A percentile compares a stretch with the other conserved stretches of the same genome.
phyloP scores from a whole-genome alignment of 2,113 vertebrate genomes.

The Zingel zingel region DNA sequence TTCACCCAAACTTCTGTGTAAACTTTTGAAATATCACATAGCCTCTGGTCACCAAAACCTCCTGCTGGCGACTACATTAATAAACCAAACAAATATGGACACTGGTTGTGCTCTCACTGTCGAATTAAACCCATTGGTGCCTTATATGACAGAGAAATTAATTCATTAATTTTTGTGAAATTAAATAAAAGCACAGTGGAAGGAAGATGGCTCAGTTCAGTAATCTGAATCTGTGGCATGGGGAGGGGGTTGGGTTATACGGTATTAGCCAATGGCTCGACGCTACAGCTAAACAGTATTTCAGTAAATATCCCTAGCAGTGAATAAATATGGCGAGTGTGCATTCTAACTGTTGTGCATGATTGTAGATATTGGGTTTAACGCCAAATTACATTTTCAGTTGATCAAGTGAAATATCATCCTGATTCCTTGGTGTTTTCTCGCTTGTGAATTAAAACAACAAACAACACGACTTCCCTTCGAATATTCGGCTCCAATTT shows the following conservation, averaged over 20 bases:
- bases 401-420: neutral
- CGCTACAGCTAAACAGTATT: neutral
- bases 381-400: neutral
- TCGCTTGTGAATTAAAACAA: neutral
- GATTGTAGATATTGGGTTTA: neutral
- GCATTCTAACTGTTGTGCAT: neutral
- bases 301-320: neutral
- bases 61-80: neutral
- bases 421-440: neutral
- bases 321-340: neutral
- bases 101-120: neutral
- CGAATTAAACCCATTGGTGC: neutral
- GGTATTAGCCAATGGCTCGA: neutral
- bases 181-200: neutral
- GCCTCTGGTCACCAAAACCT: neutral
- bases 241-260: neutral
- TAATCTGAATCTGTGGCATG: too few species aligned
- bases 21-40: neutral
- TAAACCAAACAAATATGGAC: neutral
- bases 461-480: neutral
- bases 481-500: accelerated
- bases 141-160: neutral
- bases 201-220: neutral
- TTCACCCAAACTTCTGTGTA: neutral
- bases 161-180: neutral